Base-by-base conservation (phyloP, 2,888 invertebrate species). In the Pyrochroa serraticornis region DNA sequence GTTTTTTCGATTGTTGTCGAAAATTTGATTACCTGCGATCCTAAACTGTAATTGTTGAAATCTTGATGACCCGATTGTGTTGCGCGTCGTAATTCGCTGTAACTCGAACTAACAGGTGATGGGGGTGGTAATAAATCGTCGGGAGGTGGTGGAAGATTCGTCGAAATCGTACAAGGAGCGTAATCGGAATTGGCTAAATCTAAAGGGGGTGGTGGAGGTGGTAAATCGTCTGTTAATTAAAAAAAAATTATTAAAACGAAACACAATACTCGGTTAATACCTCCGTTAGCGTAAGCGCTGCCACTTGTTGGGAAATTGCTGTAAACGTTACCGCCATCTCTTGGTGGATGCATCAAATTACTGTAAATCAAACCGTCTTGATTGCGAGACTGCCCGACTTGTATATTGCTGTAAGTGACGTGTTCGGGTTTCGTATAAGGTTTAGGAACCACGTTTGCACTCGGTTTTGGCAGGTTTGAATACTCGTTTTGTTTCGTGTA, bases 21-120 rank as follows among this genome's bases (percentile, higher is more conserved):
- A 43, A n/a, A n/a, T 32, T 13, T 14, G 6, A 13, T 49, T 75
- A 79, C 80, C 82, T 92, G 91, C 31, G 91, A 91, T 60, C 87
- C 86, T 65, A 89, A 86, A 53, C 88, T 89, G 70, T 87, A 85
- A 64, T 85, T 84, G 62, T 84, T 82, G 58, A 77, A 79, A 54
- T 77, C 78, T 43, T 74, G 77, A n/a, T 32, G 34, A 7, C 54
- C 50, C 51, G 85, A 84, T 69, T 90, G 86, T 13, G 91, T 92
- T 8, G 94, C 93, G 63, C 92, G 83, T 49, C 91, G 84, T 53
- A 94, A 80, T 79, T 94, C 94, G 73, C 93, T 93, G 71, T 94
- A 95, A 67, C 93, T 93, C 1, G 93, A 94, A 71, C 93, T 93
- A 0, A 94, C 94, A 1, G 94, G 94, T 60, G 93, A 93, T 6